Evolutionary conservation across 2,888 invertebrate genomes (phyloP), one percentile per base, ranked within the genome.

Genomic region (Barypeithes pellucidus): DNA sequence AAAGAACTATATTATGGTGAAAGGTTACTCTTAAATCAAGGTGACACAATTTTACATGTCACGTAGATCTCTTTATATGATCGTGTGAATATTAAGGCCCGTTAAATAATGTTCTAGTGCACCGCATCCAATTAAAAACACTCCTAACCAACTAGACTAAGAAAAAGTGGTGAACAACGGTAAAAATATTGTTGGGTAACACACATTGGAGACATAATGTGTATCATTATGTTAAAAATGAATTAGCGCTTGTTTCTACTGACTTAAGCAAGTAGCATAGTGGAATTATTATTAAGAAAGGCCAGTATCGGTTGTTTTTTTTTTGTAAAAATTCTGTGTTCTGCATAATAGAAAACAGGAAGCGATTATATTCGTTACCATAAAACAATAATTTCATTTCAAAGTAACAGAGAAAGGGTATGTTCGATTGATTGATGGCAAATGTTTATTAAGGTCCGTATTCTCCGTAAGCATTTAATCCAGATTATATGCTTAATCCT

Each of bases 41-140:
- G 45, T 61, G 61, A 61, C 61, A 61, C 43, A 61, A 41, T 61
- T 61, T 39, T 61, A 22, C 39, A 3, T 24, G 16, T 24, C 45
- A 61, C 61, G 45, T 61, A 57, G 16, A 57, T 16, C 50, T 52
- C 29, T 52, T 24, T 16, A 16, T 33, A 57, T 16, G 54, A 61
- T 61, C 61, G 61, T 61, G 61, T 61, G 61, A 61, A 61, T 24
- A 61, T 61, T 41, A 61, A 41, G 39, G 29, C 18, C 54, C 54
- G 14, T 18, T 29, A 24, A 61, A 33, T 12, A 20, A 22, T 57
- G 22, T 45, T 61, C 45, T 22, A 45, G 43, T 61, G 45, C 61
- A 61, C 61, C 43, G 61, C 45, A 2, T 43, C 61, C 45, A 61
- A 61, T 61, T 61, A 61, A 2, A 61, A 2, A 8, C 43, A 43